Evolutionary conservation across 2,888 invertebrate species (phyloP).

Genomic region (Caradrina kadenii): DNA sequence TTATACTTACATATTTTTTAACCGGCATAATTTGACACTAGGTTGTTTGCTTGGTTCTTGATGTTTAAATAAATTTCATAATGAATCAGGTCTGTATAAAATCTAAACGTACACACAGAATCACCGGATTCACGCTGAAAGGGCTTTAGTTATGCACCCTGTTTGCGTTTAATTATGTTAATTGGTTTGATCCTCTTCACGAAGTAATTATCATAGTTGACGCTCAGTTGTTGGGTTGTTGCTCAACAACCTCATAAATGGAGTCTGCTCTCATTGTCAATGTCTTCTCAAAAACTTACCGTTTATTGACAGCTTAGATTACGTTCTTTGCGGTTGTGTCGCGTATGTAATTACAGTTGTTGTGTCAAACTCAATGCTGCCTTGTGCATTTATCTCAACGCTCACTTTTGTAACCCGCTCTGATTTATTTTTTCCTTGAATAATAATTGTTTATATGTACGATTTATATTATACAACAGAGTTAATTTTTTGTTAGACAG

Average conservation of each 20-base stretch:
- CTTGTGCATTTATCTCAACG: constrained; percentile 27
- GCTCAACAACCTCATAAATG: constrained; percentile 44
- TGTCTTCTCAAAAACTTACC: constrained; percentile 44
- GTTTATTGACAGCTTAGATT: constrained; percentile 13
- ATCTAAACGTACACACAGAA: not conserved
- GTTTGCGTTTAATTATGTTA: constrained; percentile 48
- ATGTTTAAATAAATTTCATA: no score
- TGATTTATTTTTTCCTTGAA: constrained; percentile 50
- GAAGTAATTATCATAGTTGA: constrained; percentile 7
- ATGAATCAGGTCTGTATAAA: no score
- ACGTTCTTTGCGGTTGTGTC: constrained; percentile 39
- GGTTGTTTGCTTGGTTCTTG: no score
- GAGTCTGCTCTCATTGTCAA: constrained; percentile 55
- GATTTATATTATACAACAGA: not conserved
- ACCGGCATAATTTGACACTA: no score
- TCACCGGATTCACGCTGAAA: constrained; percentile 58
- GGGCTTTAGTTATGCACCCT: constrained; percentile 41
- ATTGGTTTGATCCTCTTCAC: constrained; percentile 36
- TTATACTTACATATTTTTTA: no score
- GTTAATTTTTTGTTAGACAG: constrained; percentile 31
- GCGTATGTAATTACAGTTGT: constrained; percentile 21
- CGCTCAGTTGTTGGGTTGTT: constrained; percentile 36
- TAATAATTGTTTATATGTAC: not conserved
- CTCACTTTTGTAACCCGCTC: constrained; percentile 31
- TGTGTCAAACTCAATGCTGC: constrained; percentile 44